Evolutionary conservation across 2,888 invertebrate species (phyloP).

Genomic region (Rhimphoctona megacephalus): DNA sequence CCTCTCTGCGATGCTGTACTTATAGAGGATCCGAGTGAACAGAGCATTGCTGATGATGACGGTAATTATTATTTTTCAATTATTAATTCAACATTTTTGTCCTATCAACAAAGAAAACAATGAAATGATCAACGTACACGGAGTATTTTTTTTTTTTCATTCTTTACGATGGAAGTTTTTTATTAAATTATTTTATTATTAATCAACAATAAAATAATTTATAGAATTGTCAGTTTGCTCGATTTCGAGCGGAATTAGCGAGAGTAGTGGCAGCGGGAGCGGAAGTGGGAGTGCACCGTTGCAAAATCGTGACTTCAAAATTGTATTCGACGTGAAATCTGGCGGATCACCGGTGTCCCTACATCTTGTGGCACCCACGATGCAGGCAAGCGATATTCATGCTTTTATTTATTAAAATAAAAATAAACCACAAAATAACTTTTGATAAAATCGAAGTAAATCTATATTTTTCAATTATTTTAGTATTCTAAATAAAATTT

Average conservation of each 20-base stretch:
- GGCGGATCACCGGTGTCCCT: constrained; percentile 90
- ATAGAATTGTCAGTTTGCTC: constrained; percentile 86
- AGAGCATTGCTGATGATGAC: constrained; percentile 89
- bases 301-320: constrained; percentile 90
- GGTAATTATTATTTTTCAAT: constrained; percentile 84
- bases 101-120: neutral
- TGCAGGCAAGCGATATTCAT: constrained; percentile 75
- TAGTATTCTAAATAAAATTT: neutral
- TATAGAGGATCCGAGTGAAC: constrained; percentile 93
- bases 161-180: neutral
- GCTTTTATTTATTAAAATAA: neutral
- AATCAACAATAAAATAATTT: constrained; percentile 64
- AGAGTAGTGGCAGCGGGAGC: constrained; percentile 81
- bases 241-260: constrained; percentile 86
- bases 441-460: neutral
- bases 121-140: neutral
- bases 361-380: constrained; percentile 87
- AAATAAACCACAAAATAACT: neutral
- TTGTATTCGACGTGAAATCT: constrained; percentile 89
- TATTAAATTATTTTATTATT: neutral
- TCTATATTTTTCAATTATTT: neutral
- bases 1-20: constrained; percentile 93
- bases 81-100: neutral
- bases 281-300: constrained; percentile 81
- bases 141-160: neutral